These are phyloP conservation scores for Schizopygopsis malacanthus DNA, from an alignment of 2,797 vertebrate species.

Conservation along the genomic window DNA sequence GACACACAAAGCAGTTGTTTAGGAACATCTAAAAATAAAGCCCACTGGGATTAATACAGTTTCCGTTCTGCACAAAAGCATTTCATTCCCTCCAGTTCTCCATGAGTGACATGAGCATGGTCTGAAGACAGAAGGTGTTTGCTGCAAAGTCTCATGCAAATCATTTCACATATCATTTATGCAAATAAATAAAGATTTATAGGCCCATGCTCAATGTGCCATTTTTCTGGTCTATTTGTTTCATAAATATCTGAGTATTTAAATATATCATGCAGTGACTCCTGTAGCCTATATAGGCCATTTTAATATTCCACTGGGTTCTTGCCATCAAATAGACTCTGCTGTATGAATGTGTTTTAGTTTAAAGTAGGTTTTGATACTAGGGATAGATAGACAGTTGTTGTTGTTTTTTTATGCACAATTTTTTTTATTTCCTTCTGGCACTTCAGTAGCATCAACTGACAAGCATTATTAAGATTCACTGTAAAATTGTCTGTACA, in stretches of 20 bases:
- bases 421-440: neutral
- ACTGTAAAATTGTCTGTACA: slow-evolving; percentile 39
- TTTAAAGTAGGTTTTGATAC: neutral
- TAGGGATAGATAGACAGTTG: neutral
- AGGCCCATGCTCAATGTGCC: neutral
- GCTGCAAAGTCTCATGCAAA: too few relatives aligned
- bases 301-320: neutral
- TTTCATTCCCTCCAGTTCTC: slow-evolving; percentile 4
- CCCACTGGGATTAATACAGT: slow-evolving; percentile 5
- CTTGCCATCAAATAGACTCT: neutral
- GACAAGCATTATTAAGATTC: neutral
- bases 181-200: neutral
- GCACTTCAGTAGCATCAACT: slow-evolving; percentile 31
- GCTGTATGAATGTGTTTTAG: neutral
- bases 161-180: slow-evolving; percentile 5
- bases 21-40: slow-evolving; percentile 28
- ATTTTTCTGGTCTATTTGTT: neutral
- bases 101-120: neutral
- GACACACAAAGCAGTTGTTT: neutral
- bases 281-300: neutral
- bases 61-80: neutral
- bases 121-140: neutral
- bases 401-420: neutral
- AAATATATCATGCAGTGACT: neutral
- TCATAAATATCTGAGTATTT: slow-evolving; percentile 1